Conservation (phyloP, 1,140 invertebrate species). For the Elysia chlorotica region DNA sequence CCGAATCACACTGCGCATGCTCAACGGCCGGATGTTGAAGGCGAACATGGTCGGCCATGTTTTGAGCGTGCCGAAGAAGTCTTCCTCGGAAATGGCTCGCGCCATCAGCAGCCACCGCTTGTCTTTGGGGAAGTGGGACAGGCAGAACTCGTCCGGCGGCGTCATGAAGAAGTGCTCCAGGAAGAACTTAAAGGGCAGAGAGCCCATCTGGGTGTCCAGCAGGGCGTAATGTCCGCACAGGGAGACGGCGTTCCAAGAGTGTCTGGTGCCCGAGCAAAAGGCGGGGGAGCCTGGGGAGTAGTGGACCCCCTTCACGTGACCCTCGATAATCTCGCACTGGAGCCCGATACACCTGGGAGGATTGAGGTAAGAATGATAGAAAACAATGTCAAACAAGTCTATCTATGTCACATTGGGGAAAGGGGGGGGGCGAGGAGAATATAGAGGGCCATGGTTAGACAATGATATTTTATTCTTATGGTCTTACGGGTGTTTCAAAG, state of each 20-base stretch:
- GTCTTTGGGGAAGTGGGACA: conserved; percentile 50
- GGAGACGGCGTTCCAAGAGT: conserved; percentile 47
- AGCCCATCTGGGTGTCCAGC: conserved; percentile 41
- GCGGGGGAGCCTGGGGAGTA: conserved; percentile 46
- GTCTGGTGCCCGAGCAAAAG: conserved; percentile 32
- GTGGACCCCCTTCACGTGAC: conserved; percentile 43
- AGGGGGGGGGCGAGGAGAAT: too few species aligned
- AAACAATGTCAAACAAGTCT: too few species aligned
- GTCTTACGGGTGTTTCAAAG: too few species aligned
- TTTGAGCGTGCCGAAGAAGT: conserved; percentile 46
- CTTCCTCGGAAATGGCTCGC: conserved; percentile 35
- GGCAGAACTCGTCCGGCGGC: conserved; percentile 43
- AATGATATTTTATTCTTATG: too few species aligned
- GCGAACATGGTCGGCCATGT: conserved; percentile 54
- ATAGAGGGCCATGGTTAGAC: too few species aligned
- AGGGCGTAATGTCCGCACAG: conserved; percentile 44
- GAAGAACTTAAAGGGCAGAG: conserved; percentile 42
- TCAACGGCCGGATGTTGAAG: conserved; percentile 50
- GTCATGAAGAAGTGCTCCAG: conserved; percentile 49
- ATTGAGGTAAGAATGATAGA: too few species aligned
- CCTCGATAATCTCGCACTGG: conserved; percentile 49
- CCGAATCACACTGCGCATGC: conserved; percentile 47
- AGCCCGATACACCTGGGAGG: conserved; percentile 25
- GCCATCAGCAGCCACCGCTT: conserved; percentile 51
- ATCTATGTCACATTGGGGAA: too few species aligned